Evolutionary conservation across 2,888 invertebrate genomes (phyloP).

Genomic region (Nemapogon koenigi): DNA sequence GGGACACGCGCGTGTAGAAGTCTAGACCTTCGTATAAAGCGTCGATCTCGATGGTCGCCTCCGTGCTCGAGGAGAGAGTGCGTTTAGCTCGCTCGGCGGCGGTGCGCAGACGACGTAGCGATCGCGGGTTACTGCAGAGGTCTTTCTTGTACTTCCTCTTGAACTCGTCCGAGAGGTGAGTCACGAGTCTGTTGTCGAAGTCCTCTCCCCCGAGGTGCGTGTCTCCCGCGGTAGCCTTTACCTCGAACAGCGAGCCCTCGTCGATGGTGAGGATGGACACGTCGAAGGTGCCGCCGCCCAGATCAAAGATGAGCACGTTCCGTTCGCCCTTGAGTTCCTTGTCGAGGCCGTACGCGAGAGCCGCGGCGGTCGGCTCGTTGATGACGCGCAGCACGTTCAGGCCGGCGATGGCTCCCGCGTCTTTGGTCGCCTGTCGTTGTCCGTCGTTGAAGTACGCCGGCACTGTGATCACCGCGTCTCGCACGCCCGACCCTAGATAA

Average conservation of each 20-base stretch:
- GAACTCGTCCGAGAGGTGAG: conserved; percentile 73
- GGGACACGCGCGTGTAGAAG: conserved; percentile 71
- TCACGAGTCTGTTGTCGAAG: conserved; percentile 69
- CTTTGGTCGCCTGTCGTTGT: conserved; percentile 80
- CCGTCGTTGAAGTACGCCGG: conserved; percentile 82
- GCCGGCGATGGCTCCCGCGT: conserved; percentile 79
- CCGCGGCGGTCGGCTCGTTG: conserved; percentile 82
- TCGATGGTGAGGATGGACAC: conserved; percentile 85
- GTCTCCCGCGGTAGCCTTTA: conserved; percentile 83
- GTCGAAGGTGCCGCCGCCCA: conserved; percentile 77
- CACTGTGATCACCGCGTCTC: conserved; percentile 81
- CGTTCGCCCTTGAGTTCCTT: conserved; percentile 70
- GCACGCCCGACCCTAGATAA: conserved; percentile 69
- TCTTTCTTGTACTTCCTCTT: conserved; percentile 75
- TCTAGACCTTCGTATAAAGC: conserved; percentile 76
- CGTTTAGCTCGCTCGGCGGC: conserved; percentile 81
- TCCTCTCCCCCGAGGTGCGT: conserved; percentile 84
- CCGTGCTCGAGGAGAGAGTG: conserved; percentile 77
- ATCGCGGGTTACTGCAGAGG: conserved; percentile 68
- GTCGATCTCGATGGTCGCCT: conserved; percentile 78
- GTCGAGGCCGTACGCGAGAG: conserved; percentile 74
- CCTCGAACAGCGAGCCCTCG: conserved; percentile 77
- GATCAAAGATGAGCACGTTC: conserved; percentile 70
- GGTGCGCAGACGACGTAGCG: conserved; percentile 73
- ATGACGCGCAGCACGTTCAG: conserved; percentile 83